These are phyloP conservation scores for Eurytoma californica DNA, from an alignment of 2,888 invertebrate species.

Conservation along the genomic window DNA sequence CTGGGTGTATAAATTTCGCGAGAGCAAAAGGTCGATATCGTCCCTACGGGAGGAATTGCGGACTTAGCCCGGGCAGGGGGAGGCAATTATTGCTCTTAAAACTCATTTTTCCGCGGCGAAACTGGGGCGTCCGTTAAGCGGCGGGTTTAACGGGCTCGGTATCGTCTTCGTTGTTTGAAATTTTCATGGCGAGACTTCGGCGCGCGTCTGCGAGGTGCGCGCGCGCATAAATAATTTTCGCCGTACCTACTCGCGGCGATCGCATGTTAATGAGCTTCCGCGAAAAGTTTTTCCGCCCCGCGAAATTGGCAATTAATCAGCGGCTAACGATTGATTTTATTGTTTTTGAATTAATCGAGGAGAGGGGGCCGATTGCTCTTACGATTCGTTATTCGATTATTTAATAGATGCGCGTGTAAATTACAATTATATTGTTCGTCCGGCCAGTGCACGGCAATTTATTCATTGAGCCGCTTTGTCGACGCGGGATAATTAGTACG, in stretches of 20 bases:
- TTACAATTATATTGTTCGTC: slow-evolving; percentile 37
- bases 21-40: background rate
- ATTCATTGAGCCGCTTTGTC: slow-evolving; percentile 23
- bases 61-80: too few species aligned
- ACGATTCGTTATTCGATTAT: slow-evolving; percentile 39
- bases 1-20: background rate
- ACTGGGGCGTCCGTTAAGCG: background rate
- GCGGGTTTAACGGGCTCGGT: background rate
- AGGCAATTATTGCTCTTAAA: background rate
- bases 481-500: slow-evolving; percentile 6
- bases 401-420: slow-evolving; percentile 26
- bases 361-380: background rate
- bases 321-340: slow-evolving; percentile 33
- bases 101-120: slow-evolving; percentile 1
- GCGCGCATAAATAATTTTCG: slow-evolving; percentile 15
- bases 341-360: slow-evolving; percentile 40
- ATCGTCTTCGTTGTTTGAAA: background rate
- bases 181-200: slow-evolving; percentile 2
- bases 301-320: slow-evolving; percentile 34
- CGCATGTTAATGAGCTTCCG: slow-evolving; percentile 22
- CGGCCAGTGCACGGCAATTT: slow-evolving; percentile 1
- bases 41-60: background rate
- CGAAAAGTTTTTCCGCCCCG: background rate
- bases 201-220: background rate
- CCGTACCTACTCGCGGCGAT: background rate